Base-by-base conservation (phyloP, 2,113 vertebrate genomes). In the Phrynosoma blainvillii region DNA sequence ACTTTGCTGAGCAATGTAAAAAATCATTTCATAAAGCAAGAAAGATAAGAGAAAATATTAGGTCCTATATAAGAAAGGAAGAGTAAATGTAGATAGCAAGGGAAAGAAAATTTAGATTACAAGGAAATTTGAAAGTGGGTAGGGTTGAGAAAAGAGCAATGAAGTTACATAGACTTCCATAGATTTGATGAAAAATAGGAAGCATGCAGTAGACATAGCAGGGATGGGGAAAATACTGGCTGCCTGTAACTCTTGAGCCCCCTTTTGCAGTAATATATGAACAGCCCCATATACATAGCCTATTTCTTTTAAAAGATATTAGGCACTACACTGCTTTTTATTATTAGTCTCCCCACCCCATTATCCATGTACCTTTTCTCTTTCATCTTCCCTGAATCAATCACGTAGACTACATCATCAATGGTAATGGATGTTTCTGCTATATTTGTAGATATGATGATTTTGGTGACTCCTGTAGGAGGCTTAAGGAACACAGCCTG, bases 361-460 rank as follows among this genome's bases (percentile, higher is more conserved):
- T 9, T 90, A 85, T 25, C 21, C 23, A 79, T 76, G 90, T 96
- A 99, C 99, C 99, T 97, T 84, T 99, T 99, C 95, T 99, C 99
- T 91, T 99, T 99, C 99, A 99, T 99, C 94, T 98, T 99, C 54
- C 99, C 99, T 0, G 97, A 99, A 94, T 99, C 99, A 9, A 99
- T 98, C 90, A 99, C 99, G 65, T 98, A 99, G 4, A 99, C 98
- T 56, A 99, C 97, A 10, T 99, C 99, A 76, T 99, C 98, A 0
- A 99, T 99, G 94, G 99, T 99, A 84, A 99, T 97, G 8, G 99
- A 99, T 0, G 98, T 99, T 95, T 99, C 99, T 2, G 99, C 99
- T 71, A 99, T 99, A 94, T 99, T 99, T 87, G 99, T 99, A 91
- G 99, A 99, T 94, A 99, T 98, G 90, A 99, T 98, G 91, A 99